Conservation (phyloP, 2,113 vertebrate species). For the Neogobius melanostomus region DNA sequence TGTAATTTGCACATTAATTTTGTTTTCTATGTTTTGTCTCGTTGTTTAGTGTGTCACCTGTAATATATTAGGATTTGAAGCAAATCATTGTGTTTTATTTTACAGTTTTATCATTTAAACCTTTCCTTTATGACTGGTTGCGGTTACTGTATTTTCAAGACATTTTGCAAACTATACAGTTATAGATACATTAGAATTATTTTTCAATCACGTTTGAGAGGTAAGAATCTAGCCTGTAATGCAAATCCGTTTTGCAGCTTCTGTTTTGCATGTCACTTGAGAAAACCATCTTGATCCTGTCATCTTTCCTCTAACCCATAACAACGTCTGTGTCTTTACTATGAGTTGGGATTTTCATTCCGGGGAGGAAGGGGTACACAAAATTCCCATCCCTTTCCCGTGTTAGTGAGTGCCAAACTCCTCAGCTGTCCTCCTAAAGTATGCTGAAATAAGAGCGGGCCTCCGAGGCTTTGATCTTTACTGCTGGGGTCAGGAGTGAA, state of each 20-base stretch:
- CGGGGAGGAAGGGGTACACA: slow-evolving; percentile 70
- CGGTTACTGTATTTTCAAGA: too few relatives aligned
- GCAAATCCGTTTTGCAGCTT: slow-evolving; percentile 15
- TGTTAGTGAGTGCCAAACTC: slow-evolving; percentile 69
- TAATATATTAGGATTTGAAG: too few relatives aligned
- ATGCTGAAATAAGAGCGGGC: slow-evolving; percentile 75
- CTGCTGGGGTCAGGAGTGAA: slow-evolving; percentile 78
- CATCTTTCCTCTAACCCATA: slow-evolving; percentile 61
- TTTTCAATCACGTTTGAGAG: background rate
- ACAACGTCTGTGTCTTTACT: slow-evolving; percentile 47
- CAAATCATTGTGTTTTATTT: too few relatives aligned
- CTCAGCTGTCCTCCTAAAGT: slow-evolving; percentile 80
- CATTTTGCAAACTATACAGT: too few relatives aligned
- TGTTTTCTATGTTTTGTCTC: too few relatives aligned
- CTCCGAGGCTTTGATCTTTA: slow-evolving; percentile 83
- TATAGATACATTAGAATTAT: too few relatives aligned
- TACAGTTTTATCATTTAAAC: background rate
- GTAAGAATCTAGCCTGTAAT: background rate
- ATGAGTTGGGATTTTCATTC: slow-evolving; percentile 71
- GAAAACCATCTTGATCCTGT: slow-evolving; percentile 66
- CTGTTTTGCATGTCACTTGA: slow-evolving; percentile 32
- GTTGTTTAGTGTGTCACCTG: too few relatives aligned
- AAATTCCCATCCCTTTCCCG: slow-evolving; percentile 74
- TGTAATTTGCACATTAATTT: too few relatives aligned
- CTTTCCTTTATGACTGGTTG: too few relatives aligned